Evolutionary conservation across 2,113 vertebrate genomes (phyloP).

Genomic region (Megatriorchis doriae): DNA sequence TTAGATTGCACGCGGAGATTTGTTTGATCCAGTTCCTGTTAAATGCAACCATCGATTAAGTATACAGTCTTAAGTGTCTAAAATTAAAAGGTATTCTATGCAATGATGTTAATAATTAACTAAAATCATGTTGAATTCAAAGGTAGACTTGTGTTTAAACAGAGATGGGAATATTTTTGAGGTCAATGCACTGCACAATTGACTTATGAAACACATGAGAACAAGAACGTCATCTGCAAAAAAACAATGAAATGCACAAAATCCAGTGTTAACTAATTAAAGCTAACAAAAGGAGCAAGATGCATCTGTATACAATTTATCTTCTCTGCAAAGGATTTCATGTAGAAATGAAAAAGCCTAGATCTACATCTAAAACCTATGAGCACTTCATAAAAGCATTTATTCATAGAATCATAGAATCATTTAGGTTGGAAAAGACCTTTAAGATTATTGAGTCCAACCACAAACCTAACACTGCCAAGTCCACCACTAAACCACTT

Average conservation of each 20-base stretch:
- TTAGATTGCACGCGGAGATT: background rate
- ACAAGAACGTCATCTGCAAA: background rate
- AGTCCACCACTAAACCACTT: background rate
- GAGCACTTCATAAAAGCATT: background rate
- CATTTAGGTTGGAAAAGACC: background rate
- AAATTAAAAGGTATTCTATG: background rate
- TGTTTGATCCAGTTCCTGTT: background rate
- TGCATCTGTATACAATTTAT: background rate
- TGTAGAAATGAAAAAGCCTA: background rate
- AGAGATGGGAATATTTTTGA: background rate
- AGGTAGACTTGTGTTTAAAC: background rate
- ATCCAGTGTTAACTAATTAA: background rate
- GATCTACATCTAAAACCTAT: background rate
- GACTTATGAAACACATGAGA: background rate
- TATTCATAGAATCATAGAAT: background rate
- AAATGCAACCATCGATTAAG: background rate
- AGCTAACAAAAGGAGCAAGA: background rate
- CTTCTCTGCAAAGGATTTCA: background rate
- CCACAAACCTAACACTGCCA: fast-evolving
- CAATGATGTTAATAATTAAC: background rate
- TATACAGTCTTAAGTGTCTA: background rate
- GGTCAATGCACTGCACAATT: background rate
- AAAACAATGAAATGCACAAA: background rate
- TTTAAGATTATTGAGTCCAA: background rate
- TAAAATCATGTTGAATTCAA: background rate